Evolutionary conservation across 1,140 invertebrate species (phyloP).

Genomic region (Latrodectus geometricus): DNA sequence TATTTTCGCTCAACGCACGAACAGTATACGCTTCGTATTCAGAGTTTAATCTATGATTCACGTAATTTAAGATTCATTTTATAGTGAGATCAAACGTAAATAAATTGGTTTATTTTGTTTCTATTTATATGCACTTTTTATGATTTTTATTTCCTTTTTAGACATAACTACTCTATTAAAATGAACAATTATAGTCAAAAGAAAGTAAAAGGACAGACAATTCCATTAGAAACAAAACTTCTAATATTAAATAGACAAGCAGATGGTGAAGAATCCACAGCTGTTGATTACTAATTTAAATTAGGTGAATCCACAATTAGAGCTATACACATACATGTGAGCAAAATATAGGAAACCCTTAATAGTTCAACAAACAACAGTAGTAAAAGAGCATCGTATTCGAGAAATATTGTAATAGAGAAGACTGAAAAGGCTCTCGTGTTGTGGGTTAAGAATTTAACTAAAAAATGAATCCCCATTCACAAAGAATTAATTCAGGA

Average conservation of each 20-base stretch:
- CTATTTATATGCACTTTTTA: slow-evolving; percentile 21
- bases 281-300: slow-evolving; percentile 32
- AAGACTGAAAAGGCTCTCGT: slow-evolving; percentile 26
- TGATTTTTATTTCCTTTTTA: slow-evolving; percentile 26
- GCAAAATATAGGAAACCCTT: slow-evolving; percentile 41
- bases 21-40: too few species aligned
- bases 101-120: slow-evolving; percentile 16
- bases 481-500: slow-evolving; percentile 15
- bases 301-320: slow-evolving; percentile 42
- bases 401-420: slow-evolving; percentile 11
- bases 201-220: slow-evolving; percentile 23
- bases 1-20: too few species aligned
- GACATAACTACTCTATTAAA: slow-evolving; percentile 22
- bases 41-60: too few species aligned
- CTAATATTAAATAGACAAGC: slow-evolving; percentile 15
- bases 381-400: slow-evolving; percentile 15
- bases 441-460: slow-evolving; percentile 6
- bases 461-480: slow-evolving; percentile 14
- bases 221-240: slow-evolving; percentile 42
- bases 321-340: slow-evolving; percentile 30
- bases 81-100: slow-evolving; percentile 16
- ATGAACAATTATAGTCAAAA: slow-evolving; percentile 35
- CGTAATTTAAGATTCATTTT: too few species aligned
- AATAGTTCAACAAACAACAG: slow-evolving; percentile 35
- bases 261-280: slow-evolving; percentile 48